Evolutionary conservation across 2,113 vertebrate genomes (phyloP).

Genomic region (Forbesichthys agassizii): DNA sequence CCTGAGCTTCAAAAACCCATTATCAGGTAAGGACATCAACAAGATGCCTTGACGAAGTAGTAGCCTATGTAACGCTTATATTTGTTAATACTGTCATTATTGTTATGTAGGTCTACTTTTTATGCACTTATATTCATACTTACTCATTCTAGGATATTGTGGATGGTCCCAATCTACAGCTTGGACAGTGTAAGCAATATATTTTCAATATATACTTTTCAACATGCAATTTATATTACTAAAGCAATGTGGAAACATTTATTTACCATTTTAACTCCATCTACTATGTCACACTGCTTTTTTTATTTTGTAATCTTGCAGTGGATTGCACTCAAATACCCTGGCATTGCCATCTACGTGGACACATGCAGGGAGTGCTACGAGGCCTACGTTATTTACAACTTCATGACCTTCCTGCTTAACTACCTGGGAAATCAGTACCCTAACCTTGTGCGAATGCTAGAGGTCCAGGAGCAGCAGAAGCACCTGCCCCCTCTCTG

Average conservation of each 20-base stretch:
- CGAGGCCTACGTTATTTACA: conserved; percentile 98
- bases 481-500: conserved; percentile 93
- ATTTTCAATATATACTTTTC: not conserved
- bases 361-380: conserved; percentile 99
- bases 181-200: conserved; percentile 93
- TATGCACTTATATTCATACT: conserved; percentile 15
- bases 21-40: conserved; percentile 82
- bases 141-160: conserved; percentile 85
- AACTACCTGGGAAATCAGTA: conserved; percentile 94
- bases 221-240: not conserved
- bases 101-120: not conserved
- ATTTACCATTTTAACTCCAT: not conserved
- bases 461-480: conserved; percentile 96
- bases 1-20: conserved; percentile 97
- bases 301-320: conserved; percentile 57
- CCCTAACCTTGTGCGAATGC: conserved; percentile 91
- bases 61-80: not conserved
- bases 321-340: conserved; percentile 97
- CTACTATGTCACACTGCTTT: conserved; percentile 26
- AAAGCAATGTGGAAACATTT: too few relatives aligned
- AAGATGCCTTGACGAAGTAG: not conserved
- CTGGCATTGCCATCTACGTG: conserved; percentile 94
- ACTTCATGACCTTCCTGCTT: conserved; percentile 97
- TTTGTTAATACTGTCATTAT: not conserved
- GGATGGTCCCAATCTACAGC: conserved; percentile 99